phyloP scores from a whole-genome alignment of 2,797 vertebrate genomes.

The Smutsia gigantea region DNA sequence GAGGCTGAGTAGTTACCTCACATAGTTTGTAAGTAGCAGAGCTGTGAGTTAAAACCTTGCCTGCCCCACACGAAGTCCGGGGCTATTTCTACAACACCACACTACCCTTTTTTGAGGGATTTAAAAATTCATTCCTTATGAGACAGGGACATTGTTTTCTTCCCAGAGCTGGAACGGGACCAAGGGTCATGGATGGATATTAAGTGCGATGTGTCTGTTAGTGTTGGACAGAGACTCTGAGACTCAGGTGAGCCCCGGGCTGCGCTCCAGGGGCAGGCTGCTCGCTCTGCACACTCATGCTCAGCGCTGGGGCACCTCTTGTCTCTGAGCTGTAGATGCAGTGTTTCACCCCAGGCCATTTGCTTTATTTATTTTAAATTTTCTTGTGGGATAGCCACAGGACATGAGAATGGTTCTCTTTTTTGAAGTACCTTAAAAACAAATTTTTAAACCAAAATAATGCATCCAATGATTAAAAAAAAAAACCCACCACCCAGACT shows the following conservation, averaged over 20 bases:
- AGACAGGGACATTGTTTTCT: not conserved
- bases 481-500: not conserved
- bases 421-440: not conserved
- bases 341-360: not conserved
- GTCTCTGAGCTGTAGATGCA: not conserved
- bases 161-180: not conserved
- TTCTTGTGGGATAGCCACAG: not conserved
- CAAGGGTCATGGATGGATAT: not conserved
- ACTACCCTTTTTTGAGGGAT: not conserved
- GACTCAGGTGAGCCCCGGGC: not conserved
- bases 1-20: not conserved
- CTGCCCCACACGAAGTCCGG: no score
- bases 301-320: not conserved
- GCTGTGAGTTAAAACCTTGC: not conserved
- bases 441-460: not conserved
- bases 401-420: not conserved
- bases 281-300: rapidly evolving
- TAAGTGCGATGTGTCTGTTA: not conserved
- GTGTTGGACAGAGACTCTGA: not conserved
- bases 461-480: not conserved
- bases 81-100: not conserved
- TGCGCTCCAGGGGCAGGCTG: not conserved
- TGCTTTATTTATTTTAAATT: slow-evolving; percentile 52
- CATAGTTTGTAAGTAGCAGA: not conserved
- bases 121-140: not conserved